Evolutionary conservation across 2,797 vertebrate species (phyloP).

Genomic region (Eulemur rubriventer): DNA sequence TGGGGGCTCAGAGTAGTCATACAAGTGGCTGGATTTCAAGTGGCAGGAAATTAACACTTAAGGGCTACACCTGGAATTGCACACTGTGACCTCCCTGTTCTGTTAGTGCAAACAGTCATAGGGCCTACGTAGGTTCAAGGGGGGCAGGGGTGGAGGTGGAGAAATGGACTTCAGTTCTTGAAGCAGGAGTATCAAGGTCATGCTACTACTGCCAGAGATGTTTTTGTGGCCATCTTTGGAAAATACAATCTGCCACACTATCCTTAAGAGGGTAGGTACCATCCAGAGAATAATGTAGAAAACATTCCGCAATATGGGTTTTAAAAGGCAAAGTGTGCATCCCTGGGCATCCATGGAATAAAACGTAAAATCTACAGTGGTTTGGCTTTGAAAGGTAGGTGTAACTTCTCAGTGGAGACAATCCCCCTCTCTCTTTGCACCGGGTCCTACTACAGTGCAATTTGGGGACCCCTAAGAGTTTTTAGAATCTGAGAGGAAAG

Average conservation of each 20-base stretch:
- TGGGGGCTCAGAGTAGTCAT: background rate
- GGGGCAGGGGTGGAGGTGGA: accelerated
- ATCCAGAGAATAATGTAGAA: background rate
- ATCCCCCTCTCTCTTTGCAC: accelerated
- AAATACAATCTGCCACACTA: background rate
- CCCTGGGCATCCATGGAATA: background rate
- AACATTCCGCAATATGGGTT: background rate
- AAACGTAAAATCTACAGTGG: background rate
- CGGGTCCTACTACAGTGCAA: background rate
- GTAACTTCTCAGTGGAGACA: background rate
- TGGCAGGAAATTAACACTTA: background rate
- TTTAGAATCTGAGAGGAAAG: constrained; percentile 12
- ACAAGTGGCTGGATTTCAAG: background rate
- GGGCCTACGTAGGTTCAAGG: background rate
- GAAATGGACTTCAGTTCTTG: background rate
- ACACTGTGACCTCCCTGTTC: background rate
- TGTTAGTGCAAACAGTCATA: background rate
- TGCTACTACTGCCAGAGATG: background rate
- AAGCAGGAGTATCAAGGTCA: background rate
- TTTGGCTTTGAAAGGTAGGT: background rate
- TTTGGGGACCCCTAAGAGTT: background rate
- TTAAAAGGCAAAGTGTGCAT: background rate
- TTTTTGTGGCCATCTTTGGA: background rate
- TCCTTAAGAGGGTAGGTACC: background rate
- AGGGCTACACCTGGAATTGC: background rate